Evolutionary conservation across 2,888 invertebrate genomes (phyloP), one percentile per base, ranked within the genome.

Genomic region (Chamaedrilus cognettii): DNA sequence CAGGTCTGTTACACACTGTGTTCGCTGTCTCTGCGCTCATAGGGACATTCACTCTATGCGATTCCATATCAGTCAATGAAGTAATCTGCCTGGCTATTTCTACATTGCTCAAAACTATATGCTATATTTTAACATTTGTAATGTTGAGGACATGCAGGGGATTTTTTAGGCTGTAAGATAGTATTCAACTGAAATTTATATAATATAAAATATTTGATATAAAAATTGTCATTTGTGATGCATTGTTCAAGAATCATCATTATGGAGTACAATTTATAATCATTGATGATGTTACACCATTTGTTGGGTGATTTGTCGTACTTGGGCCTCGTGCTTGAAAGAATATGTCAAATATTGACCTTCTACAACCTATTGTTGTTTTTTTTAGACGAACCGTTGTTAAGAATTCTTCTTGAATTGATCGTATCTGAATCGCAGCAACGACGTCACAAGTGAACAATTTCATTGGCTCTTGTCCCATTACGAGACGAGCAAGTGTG

Each of bases 1-100:
- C 72, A 70, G 76, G 80, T 80, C 35, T 7, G 55, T 5, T 52
- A 7, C 42, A 19, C 19, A 19, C 19, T 42, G 42, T 42, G 42
- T 42, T n/a, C n/a, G n/a, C n/a, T n/a, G n/a, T n/a, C n/a, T n/a
- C n/a, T n/a, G n/a, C n/a, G n/a, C n/a, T n/a, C n/a, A n/a, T n/a
- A n/a, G n/a, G n/a, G n/a, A n/a, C n/a, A n/a, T n/a, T n/a, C n/a
- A n/a, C n/a, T n/a, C n/a, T n/a, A n/a, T n/a, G n/a, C n/a, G n/a
- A n/a, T n/a, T n/a, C n/a, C n/a, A n/a, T n/a, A n/a, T n/a, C n/a
- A n/a, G n/a, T n/a, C n/a, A n/a, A n/a, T n/a, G n/a, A 42, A 42
- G 11, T 42, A 42, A 19, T 15, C 19, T 42, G 11, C 42, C 11
- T 42, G 42, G 11, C 42, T 42, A 15, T 15, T 19, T 42, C 19